Percentiles rank a stretch among this genome's conserved stretches.
Evolutionary conservation across 1,140 invertebrate species (phyloP).

Genomic region (Sminthurinus signatus): DNA sequence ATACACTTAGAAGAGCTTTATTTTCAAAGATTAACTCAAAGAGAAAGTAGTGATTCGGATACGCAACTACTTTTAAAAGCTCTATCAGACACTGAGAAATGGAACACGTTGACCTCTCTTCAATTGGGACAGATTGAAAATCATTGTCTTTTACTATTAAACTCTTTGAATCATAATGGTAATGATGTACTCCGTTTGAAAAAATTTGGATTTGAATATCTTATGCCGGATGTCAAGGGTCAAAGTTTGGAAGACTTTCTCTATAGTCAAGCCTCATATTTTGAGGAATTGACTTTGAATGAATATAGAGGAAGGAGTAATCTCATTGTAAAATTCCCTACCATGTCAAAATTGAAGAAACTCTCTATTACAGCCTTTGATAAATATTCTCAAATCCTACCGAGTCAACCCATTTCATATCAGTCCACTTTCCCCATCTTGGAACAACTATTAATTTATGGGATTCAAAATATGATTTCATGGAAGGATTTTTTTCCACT

Average conservation of each 20-base stretch:
- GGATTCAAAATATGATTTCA: neutral
- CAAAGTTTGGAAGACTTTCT: neutral
- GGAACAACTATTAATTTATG: neutral
- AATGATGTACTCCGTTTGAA: neutral
- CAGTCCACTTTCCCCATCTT: neutral
- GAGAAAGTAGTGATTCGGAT: neutral
- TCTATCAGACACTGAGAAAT: neutral
- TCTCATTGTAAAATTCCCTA: neutral
- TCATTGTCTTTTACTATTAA: neutral
- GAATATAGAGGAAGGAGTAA: neutral
- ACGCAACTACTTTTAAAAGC: neutral
- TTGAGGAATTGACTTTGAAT: conserved; percentile 1
- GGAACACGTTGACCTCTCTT: neutral
- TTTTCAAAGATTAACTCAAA: neutral
- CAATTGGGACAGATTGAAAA: conserved; percentile 10
- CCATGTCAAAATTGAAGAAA: neutral
- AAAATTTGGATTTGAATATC: conserved; percentile 5
- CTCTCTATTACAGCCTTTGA: conserved; percentile 3
- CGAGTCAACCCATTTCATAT: neutral
- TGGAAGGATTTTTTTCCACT: neutral
- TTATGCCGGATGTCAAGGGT: neutral
- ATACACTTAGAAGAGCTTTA: neutral
- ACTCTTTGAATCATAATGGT: neutral
- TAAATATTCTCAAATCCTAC: conserved; percentile 5
- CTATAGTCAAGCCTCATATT: neutral